phyloP scores from a whole-genome alignment of 2,888 invertebrate species.

The Camptogramma bilineatum region DNA sequence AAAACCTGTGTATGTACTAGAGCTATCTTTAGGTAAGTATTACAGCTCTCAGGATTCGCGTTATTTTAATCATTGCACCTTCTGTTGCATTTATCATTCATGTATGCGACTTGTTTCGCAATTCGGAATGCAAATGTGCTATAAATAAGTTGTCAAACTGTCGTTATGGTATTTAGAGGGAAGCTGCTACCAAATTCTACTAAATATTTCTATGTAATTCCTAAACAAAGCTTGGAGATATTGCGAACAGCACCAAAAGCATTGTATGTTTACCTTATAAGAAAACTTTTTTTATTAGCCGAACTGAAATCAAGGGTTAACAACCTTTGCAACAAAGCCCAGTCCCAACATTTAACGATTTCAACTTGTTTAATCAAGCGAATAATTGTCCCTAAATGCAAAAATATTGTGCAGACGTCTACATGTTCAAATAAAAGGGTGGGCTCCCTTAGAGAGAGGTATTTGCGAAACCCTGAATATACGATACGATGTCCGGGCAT shows the following conservation, averaged over 20 bases:
- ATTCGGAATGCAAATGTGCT: slow-evolving; percentile 33
- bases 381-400: slow-evolving; percentile 62
- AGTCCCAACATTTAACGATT: slow-evolving; percentile 43
- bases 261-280: not conserved
- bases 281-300: slow-evolving; percentile 37
- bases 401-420: slow-evolving; percentile 61
- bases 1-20: too few relatives aligned
- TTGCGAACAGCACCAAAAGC: not conserved
- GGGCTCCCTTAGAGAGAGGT: slow-evolving; percentile 35
- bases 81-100: slow-evolving; percentile 24
- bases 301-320: slow-evolving; percentile 52
- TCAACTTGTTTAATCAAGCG: slow-evolving; percentile 56
- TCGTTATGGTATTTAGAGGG: slow-evolving; percentile 11
- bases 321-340: slow-evolving; percentile 57
- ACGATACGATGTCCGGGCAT: slow-evolving; percentile 75
- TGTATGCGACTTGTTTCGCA: slow-evolving; percentile 24
- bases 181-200: not conserved
- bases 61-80: slow-evolving; percentile 24
- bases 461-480: slow-evolving; percentile 68
- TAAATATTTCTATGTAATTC: not conserved
- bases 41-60: not conserved
- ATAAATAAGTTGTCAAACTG: slow-evolving; percentile 36
- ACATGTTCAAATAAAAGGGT: slow-evolving; percentile 71
- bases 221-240: not conserved
- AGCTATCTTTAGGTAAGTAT: too few relatives aligned